phyloP scores from a whole-genome alignment of 2,797 vertebrate species.

The Lutjanus campechanus region DNA sequence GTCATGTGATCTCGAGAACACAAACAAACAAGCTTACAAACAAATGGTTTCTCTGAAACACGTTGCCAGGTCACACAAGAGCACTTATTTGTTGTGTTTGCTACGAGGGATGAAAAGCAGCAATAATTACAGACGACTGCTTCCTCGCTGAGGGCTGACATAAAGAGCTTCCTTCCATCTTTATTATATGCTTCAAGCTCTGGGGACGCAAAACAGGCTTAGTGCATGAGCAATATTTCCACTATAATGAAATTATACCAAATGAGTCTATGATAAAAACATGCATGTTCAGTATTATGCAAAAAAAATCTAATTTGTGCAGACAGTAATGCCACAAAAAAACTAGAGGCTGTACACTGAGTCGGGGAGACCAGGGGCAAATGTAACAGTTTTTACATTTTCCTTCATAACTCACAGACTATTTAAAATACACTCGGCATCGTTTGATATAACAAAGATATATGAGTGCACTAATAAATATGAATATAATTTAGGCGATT shows the following conservation, averaged over 20 bases:
- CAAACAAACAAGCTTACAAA: constrained; percentile 76
- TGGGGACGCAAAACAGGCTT: constrained; percentile 59
- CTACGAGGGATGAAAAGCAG: constrained; percentile 75
- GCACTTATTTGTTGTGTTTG: constrained; percentile 75
- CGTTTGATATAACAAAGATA: no score
- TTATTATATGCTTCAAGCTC: constrained; percentile 76
- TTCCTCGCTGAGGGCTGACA: constrained; percentile 77
- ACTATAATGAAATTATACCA: constrained; percentile 53
- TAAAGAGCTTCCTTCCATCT: constrained; percentile 80
- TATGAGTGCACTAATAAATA: no score
- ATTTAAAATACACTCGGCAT: no score
- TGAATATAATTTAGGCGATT: no score
- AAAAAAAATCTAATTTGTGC: constrained; percentile 9
- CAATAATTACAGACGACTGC: constrained; percentile 79
- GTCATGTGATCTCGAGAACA: constrained; percentile 74
- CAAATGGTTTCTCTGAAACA: constrained; percentile 59
- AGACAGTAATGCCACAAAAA: neutral
- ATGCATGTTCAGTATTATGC: constrained; percentile 4
- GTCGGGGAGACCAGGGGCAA: no score
- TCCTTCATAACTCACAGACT: no score
- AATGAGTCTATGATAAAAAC: constrained; percentile 33
- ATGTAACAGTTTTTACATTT: no score
- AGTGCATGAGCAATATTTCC: constrained; percentile 56
- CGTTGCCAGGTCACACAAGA: constrained; percentile 69
- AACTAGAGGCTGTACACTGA: constrained; percentile 3